Evolutionary conservation across 2,888 invertebrate genomes (phyloP), one percentile per base, ranked within the genome.

Genomic region (Apotomis capreana): DNA sequence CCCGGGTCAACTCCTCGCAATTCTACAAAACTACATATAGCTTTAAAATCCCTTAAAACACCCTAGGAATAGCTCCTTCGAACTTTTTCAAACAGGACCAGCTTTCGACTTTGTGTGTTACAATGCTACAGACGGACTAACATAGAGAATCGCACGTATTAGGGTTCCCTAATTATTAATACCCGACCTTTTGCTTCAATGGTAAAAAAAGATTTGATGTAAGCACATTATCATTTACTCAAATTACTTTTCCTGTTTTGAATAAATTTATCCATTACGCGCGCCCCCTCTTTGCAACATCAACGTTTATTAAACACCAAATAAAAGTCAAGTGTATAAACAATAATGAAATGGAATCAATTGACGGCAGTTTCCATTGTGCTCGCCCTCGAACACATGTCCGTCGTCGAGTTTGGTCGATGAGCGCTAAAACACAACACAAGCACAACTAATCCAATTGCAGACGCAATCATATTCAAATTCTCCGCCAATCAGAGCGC

Each of bases 371-470:
- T 61, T 49, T 37, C 37, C 26, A 44, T 61, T 60, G 68, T 60
- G 44, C 49, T 67, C 65, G 15, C 63, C 79, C 74, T 83, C 82
- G 78, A 83, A 81, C 83, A 83, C 84, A 86, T 84, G 83, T 78
- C 73, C 62, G 40, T 67, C 68, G 74, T 55, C 69, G 44, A 90
- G 83, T 86, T 87, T 84, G 81, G 79, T 84, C 87, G 81, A 89
- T 89, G 88, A 87, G 83, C 83, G 83, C 79, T 81, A 86, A 89
- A 89, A 87, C 85, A 86, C 79, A 88, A 91, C 87, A 83, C 81
- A 86, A 89, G 90, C 87, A 89, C 81, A 78, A 76, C 77, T 84
- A 87, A 87, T 85, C 83, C 84, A 82, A 85, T 83, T 79, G 81
- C 82, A 83, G 84, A 84, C 85, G 84, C 84, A 81, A 84, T 83